phyloP scores from a whole-genome alignment of 2,797 vertebrate species.

The Anas georgica region DNA sequence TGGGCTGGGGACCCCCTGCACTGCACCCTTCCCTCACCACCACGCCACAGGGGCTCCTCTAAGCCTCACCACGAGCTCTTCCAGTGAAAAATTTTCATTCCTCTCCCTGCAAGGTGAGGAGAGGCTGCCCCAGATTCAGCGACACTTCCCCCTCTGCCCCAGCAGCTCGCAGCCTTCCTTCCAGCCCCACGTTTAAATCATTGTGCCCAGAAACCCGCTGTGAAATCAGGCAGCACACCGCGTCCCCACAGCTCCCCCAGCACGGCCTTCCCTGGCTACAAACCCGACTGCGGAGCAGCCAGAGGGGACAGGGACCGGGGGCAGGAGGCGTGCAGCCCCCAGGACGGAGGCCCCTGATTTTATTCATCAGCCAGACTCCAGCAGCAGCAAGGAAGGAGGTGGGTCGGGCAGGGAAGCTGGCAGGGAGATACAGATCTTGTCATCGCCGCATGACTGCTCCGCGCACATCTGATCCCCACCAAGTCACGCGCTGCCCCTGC shows the following conservation, averaged over 20 bases:
- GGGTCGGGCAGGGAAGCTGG: not conserved
- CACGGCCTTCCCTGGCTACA: rapidly evolving
- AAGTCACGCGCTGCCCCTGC: not conserved
- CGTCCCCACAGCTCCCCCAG: not conserved
- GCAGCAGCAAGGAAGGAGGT: not conserved
- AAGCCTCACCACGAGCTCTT: not conserved
- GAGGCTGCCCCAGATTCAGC: slow-evolving; percentile 36
- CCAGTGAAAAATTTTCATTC: rapidly evolving
- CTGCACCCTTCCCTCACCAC: rapidly evolving
- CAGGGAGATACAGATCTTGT: not conserved
- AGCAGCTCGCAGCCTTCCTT: not conserved
- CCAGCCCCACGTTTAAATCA: rapidly evolving
- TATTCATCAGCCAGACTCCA: not conserved
- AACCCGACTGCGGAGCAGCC: not conserved
- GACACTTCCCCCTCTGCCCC: not conserved
- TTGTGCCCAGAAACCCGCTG: not conserved
- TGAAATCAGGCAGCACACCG: not conserved
- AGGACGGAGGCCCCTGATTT: rapidly evolving
- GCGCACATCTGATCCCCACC: not conserved
- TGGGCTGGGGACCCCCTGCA: rapidly evolving
- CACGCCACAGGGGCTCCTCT: rapidly evolving
- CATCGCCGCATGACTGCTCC: not conserved
- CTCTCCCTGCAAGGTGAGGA: not conserved
- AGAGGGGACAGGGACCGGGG: rapidly evolving
- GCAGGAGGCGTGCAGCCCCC: not conserved